phyloP scores from a whole-genome alignment of 2,113 vertebrate species.

The Lepidothrix coronata region DNA sequence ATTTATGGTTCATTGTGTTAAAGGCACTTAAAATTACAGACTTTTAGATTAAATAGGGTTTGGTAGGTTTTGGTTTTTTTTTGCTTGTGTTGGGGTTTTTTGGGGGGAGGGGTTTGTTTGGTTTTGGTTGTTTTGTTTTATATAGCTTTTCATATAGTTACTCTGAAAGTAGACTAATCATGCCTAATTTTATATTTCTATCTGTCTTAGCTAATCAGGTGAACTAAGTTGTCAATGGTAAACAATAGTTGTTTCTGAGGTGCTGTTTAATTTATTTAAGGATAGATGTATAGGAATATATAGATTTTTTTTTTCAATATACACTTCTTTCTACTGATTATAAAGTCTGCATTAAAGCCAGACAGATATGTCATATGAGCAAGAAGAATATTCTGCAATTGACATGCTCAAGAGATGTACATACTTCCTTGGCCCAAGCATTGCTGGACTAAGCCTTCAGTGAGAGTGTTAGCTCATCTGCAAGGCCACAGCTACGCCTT shows the following conservation, averaged over 20 bases:
- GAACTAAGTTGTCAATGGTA: not conserved
- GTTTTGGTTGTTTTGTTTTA: not conserved
- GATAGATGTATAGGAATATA: not conserved
- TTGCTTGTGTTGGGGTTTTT: not conserved
- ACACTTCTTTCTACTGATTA: not conserved
- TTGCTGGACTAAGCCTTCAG: not conserved
- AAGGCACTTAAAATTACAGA: not conserved
- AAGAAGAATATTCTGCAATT: not conserved
- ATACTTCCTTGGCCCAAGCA: not conserved
- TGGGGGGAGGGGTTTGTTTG: rapidly evolving
- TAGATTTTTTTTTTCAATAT: not conserved
- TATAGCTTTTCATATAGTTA: not conserved
- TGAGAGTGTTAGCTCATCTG: not conserved
- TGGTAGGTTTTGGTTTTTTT: not conserved
- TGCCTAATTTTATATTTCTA: not conserved
- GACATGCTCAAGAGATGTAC: rapidly evolving
- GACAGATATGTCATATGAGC: not conserved
- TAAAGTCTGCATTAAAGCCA: not conserved
- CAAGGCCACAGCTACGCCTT: not conserved
- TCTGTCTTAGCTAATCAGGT: not conserved
- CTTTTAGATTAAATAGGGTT: not conserved
- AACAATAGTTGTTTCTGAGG: not conserved
- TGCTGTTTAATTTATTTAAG: not conserved
- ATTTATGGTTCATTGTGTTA: not conserved
- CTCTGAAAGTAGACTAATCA: not conserved